Conservation (phyloP, 2,797 vertebrate species). For the Helostoma temminkii region DNA sequence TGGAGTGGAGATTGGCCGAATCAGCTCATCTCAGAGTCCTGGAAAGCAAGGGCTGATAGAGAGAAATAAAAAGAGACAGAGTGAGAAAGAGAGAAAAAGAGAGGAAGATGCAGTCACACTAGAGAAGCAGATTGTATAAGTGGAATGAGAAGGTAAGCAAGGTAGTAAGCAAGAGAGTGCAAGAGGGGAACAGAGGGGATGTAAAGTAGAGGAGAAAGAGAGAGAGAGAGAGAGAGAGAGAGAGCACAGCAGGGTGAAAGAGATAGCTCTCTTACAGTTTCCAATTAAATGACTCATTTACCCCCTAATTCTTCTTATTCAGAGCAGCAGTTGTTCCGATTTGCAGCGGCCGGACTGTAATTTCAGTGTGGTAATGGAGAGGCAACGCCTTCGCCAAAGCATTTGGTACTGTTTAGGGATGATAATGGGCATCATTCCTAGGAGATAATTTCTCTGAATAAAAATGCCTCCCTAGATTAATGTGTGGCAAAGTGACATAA, state of each 20-base stretch:
- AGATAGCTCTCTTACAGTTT: conserved; percentile 78
- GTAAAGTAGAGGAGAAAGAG: conserved; percentile 40
- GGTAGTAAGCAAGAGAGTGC: conserved; percentile 41
- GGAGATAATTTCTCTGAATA: conserved; percentile 71
- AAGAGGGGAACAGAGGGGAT: conserved; percentile 35
- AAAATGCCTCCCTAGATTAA: conserved; percentile 72
- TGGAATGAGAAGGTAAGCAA: conserved; percentile 54
- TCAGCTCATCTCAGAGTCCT: conserved; percentile 71
- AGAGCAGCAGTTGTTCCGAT: conserved; percentile 78
- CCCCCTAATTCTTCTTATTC: conserved; percentile 84
- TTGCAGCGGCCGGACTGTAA: conserved; percentile 77
- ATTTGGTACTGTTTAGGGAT: conserved; percentile 63
- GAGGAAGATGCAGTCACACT: conserved; percentile 33
- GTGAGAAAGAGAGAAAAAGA: background rate
- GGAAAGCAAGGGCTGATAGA: conserved; percentile 67
- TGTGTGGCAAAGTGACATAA: conserved; percentile 60
- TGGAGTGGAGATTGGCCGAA: conserved; percentile 68
- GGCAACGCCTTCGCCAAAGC: conserved; percentile 64
- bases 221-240: conserved; percentile 8
- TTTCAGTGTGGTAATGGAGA: conserved; percentile 77
- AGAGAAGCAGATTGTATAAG: conserved; percentile 51
- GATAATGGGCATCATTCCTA: conserved; percentile 78
- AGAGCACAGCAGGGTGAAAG: conserved; percentile 59
- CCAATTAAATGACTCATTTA: conserved; percentile 89
- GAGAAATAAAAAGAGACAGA: conserved; percentile 40